Evolutionary conservation across 2,888 invertebrate species (phyloP).

Genomic region (Dione vanillae): DNA sequence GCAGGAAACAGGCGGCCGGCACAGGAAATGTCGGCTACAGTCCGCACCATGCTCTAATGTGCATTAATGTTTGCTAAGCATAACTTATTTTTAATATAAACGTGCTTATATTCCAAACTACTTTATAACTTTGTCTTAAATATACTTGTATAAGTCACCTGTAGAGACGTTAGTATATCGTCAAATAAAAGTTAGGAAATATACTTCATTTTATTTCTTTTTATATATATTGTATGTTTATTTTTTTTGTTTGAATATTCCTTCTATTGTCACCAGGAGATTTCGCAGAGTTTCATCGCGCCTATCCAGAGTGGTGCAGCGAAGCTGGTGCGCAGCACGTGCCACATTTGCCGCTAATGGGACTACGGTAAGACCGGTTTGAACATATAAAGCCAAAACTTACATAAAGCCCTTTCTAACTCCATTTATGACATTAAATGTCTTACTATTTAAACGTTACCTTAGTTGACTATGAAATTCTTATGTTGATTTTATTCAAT

Average conservation of each 20-base stretch:
- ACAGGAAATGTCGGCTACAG: constrained; percentile 48
- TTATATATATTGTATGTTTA: background rate
- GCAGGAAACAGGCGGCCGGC: constrained; percentile 52
- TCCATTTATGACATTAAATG: background rate
- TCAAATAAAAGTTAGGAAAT: background rate
- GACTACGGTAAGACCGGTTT: constrained; percentile 68
- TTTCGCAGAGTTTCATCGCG: constrained; percentile 91
- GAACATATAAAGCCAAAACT: constrained; percentile 4
- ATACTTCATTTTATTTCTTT: background rate
- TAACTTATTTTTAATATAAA: constrained; percentile 43
- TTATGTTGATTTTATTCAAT: background rate
- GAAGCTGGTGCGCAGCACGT: constrained; percentile 89
- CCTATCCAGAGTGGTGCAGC: constrained; percentile 95
- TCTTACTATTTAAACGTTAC: background rate
- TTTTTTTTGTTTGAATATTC: constrained; percentile 1
- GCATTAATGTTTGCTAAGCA: constrained; percentile 39
- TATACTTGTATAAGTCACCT: too few relatives aligned
- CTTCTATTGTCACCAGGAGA: constrained; percentile 87
- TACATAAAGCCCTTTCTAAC: constrained; percentile 11
- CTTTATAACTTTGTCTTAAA: constrained; percentile 19
- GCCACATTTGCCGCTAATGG: constrained; percentile 84
- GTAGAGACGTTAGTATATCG: background rate
- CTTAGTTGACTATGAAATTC: background rate
- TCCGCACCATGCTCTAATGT: constrained; percentile 27
- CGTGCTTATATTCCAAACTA: constrained; percentile 40